Conservation (phyloP, 2,113 vertebrate genomes). For the Asarcornis scutulata region DNA sequence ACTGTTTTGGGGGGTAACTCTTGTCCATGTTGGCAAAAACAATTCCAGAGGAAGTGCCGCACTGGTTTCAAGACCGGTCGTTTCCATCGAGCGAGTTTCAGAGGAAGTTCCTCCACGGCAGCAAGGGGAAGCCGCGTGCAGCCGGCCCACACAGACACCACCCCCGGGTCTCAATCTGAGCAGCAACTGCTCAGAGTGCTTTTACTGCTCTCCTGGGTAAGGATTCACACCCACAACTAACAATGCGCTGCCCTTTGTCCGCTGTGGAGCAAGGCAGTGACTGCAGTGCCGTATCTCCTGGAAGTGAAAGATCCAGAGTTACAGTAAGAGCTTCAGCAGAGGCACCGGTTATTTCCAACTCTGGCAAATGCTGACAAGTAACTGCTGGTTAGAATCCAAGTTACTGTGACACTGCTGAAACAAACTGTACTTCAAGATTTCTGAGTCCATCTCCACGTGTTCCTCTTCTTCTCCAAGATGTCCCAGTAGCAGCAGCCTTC, state of each 20-base stretch:
- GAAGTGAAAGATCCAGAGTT: not conserved
- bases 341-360: not conserved
- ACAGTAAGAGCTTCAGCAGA: not conserved
- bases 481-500: not conserved
- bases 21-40: not conserved
- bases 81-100: not conserved
- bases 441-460: not conserved
- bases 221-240: not conserved
- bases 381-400: not conserved
- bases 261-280: not conserved
- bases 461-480: not conserved
- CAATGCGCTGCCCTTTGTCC: not conserved
- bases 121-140: not conserved
- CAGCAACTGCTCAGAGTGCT: not conserved
- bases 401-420: not conserved
- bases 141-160: not conserved
- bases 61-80: not conserved
- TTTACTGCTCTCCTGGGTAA: not conserved
- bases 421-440: not conserved
- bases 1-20: not conserved
- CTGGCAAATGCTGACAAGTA: not conserved
- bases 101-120: not conserved
- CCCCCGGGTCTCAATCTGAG: not conserved
- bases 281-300: not conserved
- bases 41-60: not conserved